Base-by-base conservation (phyloP, 2,888 invertebrate species). In the Andrena chrysosceles region DNA sequence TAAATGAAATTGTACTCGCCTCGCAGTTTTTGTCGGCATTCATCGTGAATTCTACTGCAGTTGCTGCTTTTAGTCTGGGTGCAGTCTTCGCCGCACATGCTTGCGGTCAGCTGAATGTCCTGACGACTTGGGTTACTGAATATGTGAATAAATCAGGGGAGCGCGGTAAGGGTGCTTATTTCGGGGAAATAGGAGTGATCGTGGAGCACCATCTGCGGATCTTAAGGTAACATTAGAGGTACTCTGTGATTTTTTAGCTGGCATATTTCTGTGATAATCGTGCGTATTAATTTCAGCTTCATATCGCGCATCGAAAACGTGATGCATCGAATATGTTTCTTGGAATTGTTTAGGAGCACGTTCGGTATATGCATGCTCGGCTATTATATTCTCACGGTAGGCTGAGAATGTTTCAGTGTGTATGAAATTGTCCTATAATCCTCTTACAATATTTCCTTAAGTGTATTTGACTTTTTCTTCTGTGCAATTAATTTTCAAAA, bases 291-390 rank as follows among this genome's bases (percentile, higher is more conserved):
- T 49, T 67, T 1, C 29, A 29, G 93, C 20, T 91, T 93, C 48
- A 87, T 91, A 52, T 71, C 84, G 0, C 77, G 81, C 6, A 90
- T 91, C 20, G 92, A 92, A 48, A 70, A 78, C n/a, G 81, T 91
- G 48, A 78, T 92, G 56, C 90, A 87, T 70, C 84, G 84, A 63
- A 89, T 93, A 72, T 92, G 91, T 63, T 87, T 93, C 13, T 85
- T 91, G 29, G 93, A 93, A 86, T 84, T 93, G 49, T 54, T 92
- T 16, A 92, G 91, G 8, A 91, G 91, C 60, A 91, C 92, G 0
- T 67, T 92, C 76, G 88, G 56, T 10, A 72, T 81, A 35, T 86
- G 85, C 56, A 29, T 86, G 48, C 63, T 86, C 5, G 82, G 82
- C 23, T 86, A 85, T 69, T 86, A 80, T 42, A 74, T 64, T 5